Base-by-base conservation (phyloP, 2,797 vertebrate genomes). In the Percopsis omiscomaycus region DNA sequence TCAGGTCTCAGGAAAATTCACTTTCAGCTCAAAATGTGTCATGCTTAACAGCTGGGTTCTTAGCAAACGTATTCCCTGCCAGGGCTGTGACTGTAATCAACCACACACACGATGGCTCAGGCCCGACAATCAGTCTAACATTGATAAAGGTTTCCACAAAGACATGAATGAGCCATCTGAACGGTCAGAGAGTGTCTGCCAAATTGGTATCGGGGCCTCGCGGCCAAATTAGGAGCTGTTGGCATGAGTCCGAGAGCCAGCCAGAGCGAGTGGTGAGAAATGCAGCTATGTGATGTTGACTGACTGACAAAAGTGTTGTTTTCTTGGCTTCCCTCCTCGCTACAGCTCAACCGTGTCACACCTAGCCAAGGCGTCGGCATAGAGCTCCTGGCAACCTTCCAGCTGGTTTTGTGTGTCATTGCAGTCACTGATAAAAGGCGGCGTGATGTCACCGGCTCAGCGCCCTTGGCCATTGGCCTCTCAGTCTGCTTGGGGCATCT, bases 361-460 rank as follows among this genome's bases (percentile, higher is more conserved):
- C 77, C 94, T 0, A 93, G 94, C 49, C 96, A 98, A 90, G 97
- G 95, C 12, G 89, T 99, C 50, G 96, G 95, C 11, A 94, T 99
- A 0, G 97, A 98, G 85, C 94, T 98, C 47, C 87, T 99, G 12
- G 95, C 93, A 13, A 99, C 97, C 2, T 94, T 99, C 90, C 97
- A 98, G 91, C 88, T 99, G 67, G 97, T 98, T 73, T 89, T 99
- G 53, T 98, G 97, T 46, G 97, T 99, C 68, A 93, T 99, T 32
- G 97, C 97, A 65, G 94, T 95, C 66, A 99, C 97, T 11, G 97
- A 98, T 90, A 92, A 96, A 81, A 92, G 96, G 59, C 90, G 97
- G 55, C 93, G 88, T 2, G 97, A 99, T 46, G 89, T 99, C 30
- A 92, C 90, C 0, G 97, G 97, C 56, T 98, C 96, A 0, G 95